Percentiles rank a stretch among this genome's conserved stretches.
These are phyloP conservation scores for Pseudopleuronectes americanus DNA, from an alignment of 2,797 vertebrate species.

Conservation along the genomic window DNA sequence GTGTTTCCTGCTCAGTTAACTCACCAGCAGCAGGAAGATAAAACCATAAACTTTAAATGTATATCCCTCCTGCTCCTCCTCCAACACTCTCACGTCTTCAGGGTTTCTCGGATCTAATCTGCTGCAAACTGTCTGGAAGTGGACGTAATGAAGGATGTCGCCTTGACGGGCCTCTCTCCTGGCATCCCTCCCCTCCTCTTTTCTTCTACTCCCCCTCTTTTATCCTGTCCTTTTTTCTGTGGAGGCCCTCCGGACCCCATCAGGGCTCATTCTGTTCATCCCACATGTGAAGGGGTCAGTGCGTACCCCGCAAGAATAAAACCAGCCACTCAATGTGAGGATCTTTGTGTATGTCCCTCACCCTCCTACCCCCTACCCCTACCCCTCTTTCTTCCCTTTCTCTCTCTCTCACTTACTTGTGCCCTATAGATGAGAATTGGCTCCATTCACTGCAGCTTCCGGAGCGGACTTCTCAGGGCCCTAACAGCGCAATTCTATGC, in stretches of 20 bases:
- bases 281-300: conserved; percentile 78
- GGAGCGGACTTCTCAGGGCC: conserved; percentile 68
- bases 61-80: neutral
- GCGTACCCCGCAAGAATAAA: conserved; percentile 74
- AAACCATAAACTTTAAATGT: too few species aligned
- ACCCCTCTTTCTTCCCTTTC: conserved; percentile 23
- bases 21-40: too few species aligned
- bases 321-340: conserved; percentile 76
- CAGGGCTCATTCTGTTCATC: conserved; percentile 76
- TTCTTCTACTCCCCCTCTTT: conserved; percentile 58
- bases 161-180: conserved; percentile 56
- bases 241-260: conserved; percentile 72
- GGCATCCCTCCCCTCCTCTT: conserved; percentile 53
- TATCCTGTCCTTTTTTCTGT: conserved; percentile 65
- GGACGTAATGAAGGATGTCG: conserved; percentile 44
- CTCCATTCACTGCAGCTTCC: conserved; percentile 68
- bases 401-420: conserved; percentile 64
- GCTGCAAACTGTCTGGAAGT: conserved; percentile 13
- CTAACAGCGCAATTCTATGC: conserved; percentile 72
- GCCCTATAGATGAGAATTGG: conserved; percentile 77
- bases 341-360: conserved; percentile 73
- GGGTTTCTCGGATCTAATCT: conserved; percentile 15
- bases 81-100: neutral
- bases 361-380: conserved; percentile 32
- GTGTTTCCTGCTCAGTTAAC: too few species aligned